Base-by-base conservation (phyloP, 2,113 vertebrate species). In the Leptodactylus fuscus region DNA sequence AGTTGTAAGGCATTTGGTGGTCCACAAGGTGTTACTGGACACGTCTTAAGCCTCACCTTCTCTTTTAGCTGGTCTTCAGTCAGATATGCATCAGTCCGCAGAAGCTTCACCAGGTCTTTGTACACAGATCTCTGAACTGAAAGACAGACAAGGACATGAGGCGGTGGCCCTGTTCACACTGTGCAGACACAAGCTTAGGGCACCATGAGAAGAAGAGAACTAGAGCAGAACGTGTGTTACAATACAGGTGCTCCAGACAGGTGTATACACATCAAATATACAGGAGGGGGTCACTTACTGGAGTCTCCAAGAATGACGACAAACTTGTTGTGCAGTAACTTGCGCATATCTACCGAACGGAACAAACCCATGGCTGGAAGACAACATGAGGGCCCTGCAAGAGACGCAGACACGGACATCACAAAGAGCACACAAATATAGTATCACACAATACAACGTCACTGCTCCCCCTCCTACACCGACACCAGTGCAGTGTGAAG, bases 41-140 rank as follows among this genome's bases (percentile, higher is more conserved):
- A 5, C 46, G 2, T 13, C 13, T 13, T 48, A 48, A 11, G 55
- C 2, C 55, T 65, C 88, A 92, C 96, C 93, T 94, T 96, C 69
- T 5, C 65, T 85, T 84, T 94, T 0, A 97, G 92, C 67, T 97
- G 96, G 0, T 4, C 60, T 1, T 1, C 0, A 0, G 85, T 89
- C 29, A 97, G 93, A 58, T 92, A 92, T 2, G 62, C 83, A 5
- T 95, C 95, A 44, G 85, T 94, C 87, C 95, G 94, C 32, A 97
- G 62, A 22, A 96, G 87, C 27, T 94, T 48, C 69, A 97, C 94
- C 74, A 97, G 87, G 88, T 97, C 96, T 86, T 97, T 97, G 88
- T 97, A 97, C 0, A 96, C 94, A 0, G 92, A 69, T 2, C 96
- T 89, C 87, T 96, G 95, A 81, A 96, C 94, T 94, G 62, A 32